Evolutionary conservation across 2,113 vertebrate genomes (phyloP).

Genomic region (Parotia lawesii): DNA sequence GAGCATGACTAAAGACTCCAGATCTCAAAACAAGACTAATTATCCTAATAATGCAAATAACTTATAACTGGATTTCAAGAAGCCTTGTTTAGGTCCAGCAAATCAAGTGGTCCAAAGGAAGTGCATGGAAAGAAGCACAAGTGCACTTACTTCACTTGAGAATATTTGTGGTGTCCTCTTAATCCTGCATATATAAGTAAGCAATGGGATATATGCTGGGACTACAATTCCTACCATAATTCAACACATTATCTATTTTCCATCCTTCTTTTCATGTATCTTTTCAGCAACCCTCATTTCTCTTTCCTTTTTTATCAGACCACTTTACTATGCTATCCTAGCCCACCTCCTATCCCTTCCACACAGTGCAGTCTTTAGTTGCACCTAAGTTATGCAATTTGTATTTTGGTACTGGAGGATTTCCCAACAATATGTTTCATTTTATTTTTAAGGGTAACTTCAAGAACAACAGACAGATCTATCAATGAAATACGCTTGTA

Average conservation of each 20-base stretch:
- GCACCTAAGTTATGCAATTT: neutral
- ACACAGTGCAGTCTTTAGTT: neutral
- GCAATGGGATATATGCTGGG: neutral
- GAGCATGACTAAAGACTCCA: neutral
- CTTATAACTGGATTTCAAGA: neutral
- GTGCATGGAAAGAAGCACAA: neutral
- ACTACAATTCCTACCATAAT: neutral
- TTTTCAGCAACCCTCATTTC: neutral
- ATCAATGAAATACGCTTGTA: neutral
- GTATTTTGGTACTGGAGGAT: neutral
- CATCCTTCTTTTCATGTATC: neutral
- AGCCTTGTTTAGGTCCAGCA: neutral
- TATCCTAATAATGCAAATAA: neutral
- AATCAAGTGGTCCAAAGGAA: neutral
- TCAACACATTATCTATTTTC: neutral
- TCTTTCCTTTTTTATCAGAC: neutral
- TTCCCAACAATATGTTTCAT: neutral
- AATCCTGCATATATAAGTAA: neutral
- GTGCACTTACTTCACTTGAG: neutral
- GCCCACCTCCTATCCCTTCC: neutral
- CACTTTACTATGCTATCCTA: neutral
- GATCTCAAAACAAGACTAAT: neutral
- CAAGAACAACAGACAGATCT: neutral
- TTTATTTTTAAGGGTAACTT: neutral
- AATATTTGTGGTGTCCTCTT: neutral